A percentile compares a stretch with the other conserved stretches of the same genome.
Conservation (phyloP, 2,797 vertebrate species). For the Enoplosus armatus region DNA sequence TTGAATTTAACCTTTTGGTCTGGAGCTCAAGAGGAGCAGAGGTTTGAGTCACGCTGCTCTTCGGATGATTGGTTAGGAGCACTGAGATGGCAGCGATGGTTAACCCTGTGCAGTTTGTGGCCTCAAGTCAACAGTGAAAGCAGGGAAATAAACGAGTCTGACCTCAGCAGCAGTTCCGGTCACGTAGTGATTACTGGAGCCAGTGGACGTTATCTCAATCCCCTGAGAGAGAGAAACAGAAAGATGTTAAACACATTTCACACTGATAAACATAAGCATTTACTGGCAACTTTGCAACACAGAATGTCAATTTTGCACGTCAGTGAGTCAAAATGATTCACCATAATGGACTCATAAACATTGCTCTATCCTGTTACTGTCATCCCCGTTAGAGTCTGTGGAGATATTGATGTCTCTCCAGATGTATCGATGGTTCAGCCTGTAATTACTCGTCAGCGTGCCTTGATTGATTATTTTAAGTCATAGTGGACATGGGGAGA, state of each 20-base stretch:
- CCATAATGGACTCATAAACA: constrained; percentile 12
- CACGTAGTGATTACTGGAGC: constrained; percentile 91
- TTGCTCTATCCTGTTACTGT: background rate
- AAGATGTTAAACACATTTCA: constrained; percentile 1
- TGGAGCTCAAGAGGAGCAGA: constrained; percentile 23
- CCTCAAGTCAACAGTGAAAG: constrained; percentile 34
- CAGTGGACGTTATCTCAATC: constrained; percentile 91
- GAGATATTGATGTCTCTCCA: constrained; percentile 26
- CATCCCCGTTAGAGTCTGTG: constrained; percentile 11
- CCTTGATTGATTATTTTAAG: constrained; percentile 38
- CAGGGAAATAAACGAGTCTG: constrained; percentile 40
- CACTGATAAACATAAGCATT: constrained; percentile 6
- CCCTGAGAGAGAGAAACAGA: constrained; percentile 81
- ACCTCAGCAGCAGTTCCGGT: constrained; percentile 86
- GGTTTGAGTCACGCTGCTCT: constrained; percentile 25
- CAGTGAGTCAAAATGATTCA: constrained; percentile 14
- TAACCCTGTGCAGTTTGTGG: constrained; percentile 14
- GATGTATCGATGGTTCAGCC: constrained; percentile 12
- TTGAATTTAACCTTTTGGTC: constrained; percentile 14
- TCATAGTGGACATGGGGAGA: background rate
- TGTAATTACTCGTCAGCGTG: constrained; percentile 42
- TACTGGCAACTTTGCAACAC: background rate
- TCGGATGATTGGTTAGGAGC: constrained; percentile 4
- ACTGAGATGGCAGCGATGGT: constrained; percentile 12
- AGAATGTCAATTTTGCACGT: constrained; percentile 6